Conservation (phyloP, 2,113 vertebrate species). For the Machaerirhynchus nigripectus region DNA sequence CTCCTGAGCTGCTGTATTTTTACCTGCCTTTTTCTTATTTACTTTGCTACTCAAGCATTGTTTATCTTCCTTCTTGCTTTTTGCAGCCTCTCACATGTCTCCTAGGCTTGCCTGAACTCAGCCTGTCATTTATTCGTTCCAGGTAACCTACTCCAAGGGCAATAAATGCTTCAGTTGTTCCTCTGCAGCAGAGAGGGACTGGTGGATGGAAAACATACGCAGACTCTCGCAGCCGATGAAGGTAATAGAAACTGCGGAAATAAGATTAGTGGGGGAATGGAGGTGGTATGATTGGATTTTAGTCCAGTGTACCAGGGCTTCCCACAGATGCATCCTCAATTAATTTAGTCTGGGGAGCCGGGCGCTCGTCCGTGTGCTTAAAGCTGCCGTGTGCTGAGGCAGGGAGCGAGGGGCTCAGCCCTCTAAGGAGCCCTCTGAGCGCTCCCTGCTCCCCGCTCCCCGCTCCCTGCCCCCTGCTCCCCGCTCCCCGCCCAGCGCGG, state of each 20-base stretch:
- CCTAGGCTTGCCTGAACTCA: neutral
- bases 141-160: slow-evolving; percentile 92
- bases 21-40: neutral
- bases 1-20: neutral
- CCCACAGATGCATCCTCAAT: neutral
- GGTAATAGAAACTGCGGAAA: slow-evolving; percentile 72
- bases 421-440: too few relatives aligned
- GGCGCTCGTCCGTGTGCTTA: neutral
- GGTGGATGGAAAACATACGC: slow-evolving; percentile 98
- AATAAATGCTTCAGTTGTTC: slow-evolving; percentile 96
- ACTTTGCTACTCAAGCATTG: neutral
- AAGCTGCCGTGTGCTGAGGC: neutral
- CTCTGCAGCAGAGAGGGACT: slow-evolving; percentile 94
- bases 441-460: too few relatives aligned
- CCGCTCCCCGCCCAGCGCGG: neutral
- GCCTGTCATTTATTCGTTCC: slow-evolving; percentile 38
- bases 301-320: neutral
- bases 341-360: slow-evolving; percentile 21
- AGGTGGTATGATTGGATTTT: slow-evolving; percentile 23
- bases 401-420: neutral
- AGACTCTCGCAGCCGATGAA: slow-evolving; percentile 94
- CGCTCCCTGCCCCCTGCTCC: too few relatives aligned
- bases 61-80: neutral
- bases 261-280: neutral
- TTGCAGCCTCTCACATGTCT: neutral